These are phyloP conservation scores for Chiloscyllium punctatum DNA, from an alignment of 2,797 vertebrate genomes.

Conservation along the genomic window DNA sequence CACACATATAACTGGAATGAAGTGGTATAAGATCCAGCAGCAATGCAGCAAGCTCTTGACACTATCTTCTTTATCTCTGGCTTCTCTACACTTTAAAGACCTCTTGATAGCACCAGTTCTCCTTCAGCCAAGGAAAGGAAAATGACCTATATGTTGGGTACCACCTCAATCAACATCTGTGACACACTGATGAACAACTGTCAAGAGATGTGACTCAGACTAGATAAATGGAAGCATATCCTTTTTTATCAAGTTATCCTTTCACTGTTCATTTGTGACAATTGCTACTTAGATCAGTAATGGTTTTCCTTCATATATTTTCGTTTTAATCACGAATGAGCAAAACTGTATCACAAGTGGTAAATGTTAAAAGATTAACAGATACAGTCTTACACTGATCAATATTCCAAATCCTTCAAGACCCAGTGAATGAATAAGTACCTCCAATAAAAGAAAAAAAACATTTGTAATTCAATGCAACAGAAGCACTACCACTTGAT, in stretches of 20 bases:
- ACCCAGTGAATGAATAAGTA: neutral
- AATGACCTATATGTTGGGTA: neutral
- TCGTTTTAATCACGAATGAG: neutral
- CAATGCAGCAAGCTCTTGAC: neutral
- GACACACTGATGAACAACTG: neutral
- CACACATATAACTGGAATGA: too few species aligned
- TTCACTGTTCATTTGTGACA: neutral
- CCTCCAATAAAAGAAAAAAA: neutral
- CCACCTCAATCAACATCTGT: slow-evolving; percentile 17
- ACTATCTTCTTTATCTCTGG: neutral
- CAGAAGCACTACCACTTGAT: neutral
- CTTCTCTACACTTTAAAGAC: neutral
- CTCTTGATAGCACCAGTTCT: neutral
- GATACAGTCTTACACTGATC: neutral
- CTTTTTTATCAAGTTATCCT: neutral
- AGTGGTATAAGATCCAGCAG: neutral
- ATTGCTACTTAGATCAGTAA: neutral
- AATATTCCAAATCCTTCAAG: neutral
- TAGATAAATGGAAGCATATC: neutral
- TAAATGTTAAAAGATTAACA: neutral
- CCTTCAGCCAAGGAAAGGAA: neutral
- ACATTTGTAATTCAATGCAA: neutral
- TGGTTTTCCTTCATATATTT: neutral
- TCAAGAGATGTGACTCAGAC: neutral
- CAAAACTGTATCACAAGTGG: neutral